Base-by-base conservation (phyloP, 2,888 invertebrate species). In the Leptinotarsa rubiginosa region DNA sequence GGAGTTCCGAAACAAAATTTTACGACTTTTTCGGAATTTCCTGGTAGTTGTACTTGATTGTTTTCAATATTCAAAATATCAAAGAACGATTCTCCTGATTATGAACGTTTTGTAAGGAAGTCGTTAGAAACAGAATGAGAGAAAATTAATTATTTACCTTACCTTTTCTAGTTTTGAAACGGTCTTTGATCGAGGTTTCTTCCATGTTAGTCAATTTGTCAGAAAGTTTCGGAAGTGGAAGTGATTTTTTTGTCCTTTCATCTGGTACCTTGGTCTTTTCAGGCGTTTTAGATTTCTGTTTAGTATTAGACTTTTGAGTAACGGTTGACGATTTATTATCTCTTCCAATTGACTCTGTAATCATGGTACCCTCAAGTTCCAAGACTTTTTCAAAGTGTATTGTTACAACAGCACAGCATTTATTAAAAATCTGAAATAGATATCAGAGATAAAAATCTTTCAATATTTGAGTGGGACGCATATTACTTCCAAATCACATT, bases 341-440 rank as follows among this genome's bases (percentile, higher is more conserved):
- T 65, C 73, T 77, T 59, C 69, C 64, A 47, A 65, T 13, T 15
- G 74, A 68, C 59, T 56, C 56, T 13, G 56, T 56, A 20, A 66
- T 47, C 69, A 79, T 52, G 2, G 47, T 22, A 1, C 77, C 80
- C 66, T 80, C 78, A 13, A 81, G 75, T 75, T 82, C 80, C 67
- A 81, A 78, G 12, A 79, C 18, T 72, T 81, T 82, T 31, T 80
- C 75, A 41, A 82, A 72, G n/a, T n/a, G 66, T 52, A 81, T 56
- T 3, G 49, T 62, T 10, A 80, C 73, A 22, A 54, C 65, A 16
- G 70, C 72, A 54, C 75, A 73, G 12, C 79, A 77, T 22, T 56
- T n/a, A 65, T 82, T 82, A 47, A 72, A 62, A 13, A 82, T 71
- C 79, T 82, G 70, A 49, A 73, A 75, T 47, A 65, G 50, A 62